These are phyloP conservation scores for Hycleus phaleratus DNA, from an alignment of 1,140 invertebrate species.

Conservation along the genomic window DNA sequence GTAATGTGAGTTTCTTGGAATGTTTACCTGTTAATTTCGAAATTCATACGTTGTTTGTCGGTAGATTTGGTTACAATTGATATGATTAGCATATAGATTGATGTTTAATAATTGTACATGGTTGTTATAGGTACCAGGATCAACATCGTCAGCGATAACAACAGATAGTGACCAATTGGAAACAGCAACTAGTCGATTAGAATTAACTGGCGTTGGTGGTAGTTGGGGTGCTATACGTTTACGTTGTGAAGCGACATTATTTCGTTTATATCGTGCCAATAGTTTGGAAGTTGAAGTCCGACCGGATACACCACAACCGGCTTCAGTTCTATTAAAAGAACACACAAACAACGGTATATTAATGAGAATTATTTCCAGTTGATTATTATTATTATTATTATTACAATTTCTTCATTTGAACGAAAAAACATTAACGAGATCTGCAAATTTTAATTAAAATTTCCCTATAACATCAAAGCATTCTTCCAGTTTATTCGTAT, in stretches of 20 bases:
- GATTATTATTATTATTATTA: too few species aligned
- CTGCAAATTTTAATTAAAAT: too few species aligned
- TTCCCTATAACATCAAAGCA: too few species aligned
- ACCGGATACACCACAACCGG: conserved; percentile 36
- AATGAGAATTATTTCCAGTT: too few species aligned
- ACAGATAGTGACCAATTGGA: conserved; percentile 29
- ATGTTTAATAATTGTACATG: background rate
- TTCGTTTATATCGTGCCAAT: conserved; percentile 35
- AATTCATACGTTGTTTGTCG: too few species aligned
- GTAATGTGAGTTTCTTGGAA: too few species aligned
- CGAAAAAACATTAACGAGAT: too few species aligned
- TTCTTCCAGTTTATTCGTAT: too few species aligned
- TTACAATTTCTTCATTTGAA: too few species aligned
- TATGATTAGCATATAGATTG: too few species aligned
- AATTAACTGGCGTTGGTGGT: conserved; percentile 35
- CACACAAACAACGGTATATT: conserved; percentile 4
- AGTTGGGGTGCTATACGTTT: conserved; percentile 35
- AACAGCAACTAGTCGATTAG: conserved; percentile 32
- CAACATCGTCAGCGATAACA: conserved; percentile 34
- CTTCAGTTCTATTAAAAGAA: conserved; percentile 35
- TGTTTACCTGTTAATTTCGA: too few species aligned
- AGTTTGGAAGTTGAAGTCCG: conserved; percentile 36
- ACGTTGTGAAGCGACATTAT: conserved; percentile 34
- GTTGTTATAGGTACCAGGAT: conserved; percentile 33
- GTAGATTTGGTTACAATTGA: too few species aligned